Percentiles rank a stretch among this genome's conserved stretches.
These are phyloP conservation scores for Nixonia krombeini DNA, from an alignment of 1,140 invertebrate genomes.

Conservation along the genomic window DNA sequence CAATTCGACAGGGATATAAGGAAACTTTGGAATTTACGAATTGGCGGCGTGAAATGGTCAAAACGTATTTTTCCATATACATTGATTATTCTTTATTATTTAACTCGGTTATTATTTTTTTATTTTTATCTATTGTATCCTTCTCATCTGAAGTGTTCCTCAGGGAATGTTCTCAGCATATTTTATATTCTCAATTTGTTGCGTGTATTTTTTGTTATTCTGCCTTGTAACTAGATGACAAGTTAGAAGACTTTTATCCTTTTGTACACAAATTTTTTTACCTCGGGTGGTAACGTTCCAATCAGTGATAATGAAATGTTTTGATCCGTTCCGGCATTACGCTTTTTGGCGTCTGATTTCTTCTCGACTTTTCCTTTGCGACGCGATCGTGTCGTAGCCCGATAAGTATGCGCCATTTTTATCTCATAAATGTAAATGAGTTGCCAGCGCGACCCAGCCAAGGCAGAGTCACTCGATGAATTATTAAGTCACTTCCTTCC, in stretches of 20 bases:
- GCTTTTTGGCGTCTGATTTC: conserved; percentile 4
- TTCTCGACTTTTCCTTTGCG: conserved; percentile 17
- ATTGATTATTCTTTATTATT: too few species aligned
- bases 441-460: conserved; percentile 33
- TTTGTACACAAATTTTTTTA: too few species aligned
- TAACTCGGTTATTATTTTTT: too few species aligned
- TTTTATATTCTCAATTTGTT: too few species aligned
- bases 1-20: conserved; percentile 42
- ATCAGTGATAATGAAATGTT: too few species aligned
- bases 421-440: conserved; percentile 39
- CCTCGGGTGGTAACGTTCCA: too few species aligned
- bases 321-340: background rate
- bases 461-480: conserved; percentile 26
- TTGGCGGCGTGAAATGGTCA: conserved; percentile 31
- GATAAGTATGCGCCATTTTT: conserved; percentile 35
- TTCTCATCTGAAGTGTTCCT: too few species aligned
- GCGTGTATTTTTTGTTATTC: too few species aligned
- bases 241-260: too few species aligned
- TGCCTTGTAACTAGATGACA: too few species aligned
- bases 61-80: conserved; percentile 28
- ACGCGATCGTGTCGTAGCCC: conserved; percentile 7
- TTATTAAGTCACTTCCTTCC: conserved; percentile 40
- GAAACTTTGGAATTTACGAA: conserved; percentile 59
- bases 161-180: too few species aligned
- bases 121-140: too few species aligned